Percentiles rank a stretch among this genome's conserved stretches.
Evolutionary conservation across 2,113 vertebrate genomes (phyloP).

Genomic region (Gymnarchus niloticus): DNA sequence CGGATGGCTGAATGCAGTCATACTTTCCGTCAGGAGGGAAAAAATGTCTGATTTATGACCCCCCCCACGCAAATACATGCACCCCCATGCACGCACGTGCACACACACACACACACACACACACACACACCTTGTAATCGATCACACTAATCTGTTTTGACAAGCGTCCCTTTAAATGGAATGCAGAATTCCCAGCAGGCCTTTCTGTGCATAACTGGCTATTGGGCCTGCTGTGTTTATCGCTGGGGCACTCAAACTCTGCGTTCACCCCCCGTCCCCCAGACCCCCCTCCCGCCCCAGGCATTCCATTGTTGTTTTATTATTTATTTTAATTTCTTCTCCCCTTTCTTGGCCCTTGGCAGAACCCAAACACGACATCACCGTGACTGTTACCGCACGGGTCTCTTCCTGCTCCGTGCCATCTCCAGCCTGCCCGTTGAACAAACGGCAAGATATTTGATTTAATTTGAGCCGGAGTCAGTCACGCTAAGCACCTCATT

Average conservation of each 20-base stretch:
- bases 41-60: too few relatives aligned
- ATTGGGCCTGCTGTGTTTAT: background rate
- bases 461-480: slow-evolving; percentile 34
- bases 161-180: background rate
- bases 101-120: background rate
- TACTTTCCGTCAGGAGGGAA: too few relatives aligned
- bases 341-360: background rate
- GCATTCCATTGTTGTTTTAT: background rate
- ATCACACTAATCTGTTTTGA: background rate
- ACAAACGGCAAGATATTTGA: slow-evolving; percentile 36
- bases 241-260: background rate
- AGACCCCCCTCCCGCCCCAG: background rate
- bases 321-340: background rate
- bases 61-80: too few relatives aligned
- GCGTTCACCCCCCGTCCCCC: too few relatives aligned
- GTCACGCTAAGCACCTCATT: slow-evolving; percentile 45
- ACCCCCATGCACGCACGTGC: too few relatives aligned
- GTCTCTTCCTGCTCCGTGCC: background rate
- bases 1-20: too few relatives aligned
- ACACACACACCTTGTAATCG: background rate
- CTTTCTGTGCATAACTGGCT: background rate
- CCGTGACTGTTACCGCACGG: too few relatives aligned
- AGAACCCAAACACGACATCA: too few relatives aligned
- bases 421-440: background rate
- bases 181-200: background rate